Conservation (phyloP, 2,113 vertebrate genomes). For the Artemisiospiza belli region DNA sequence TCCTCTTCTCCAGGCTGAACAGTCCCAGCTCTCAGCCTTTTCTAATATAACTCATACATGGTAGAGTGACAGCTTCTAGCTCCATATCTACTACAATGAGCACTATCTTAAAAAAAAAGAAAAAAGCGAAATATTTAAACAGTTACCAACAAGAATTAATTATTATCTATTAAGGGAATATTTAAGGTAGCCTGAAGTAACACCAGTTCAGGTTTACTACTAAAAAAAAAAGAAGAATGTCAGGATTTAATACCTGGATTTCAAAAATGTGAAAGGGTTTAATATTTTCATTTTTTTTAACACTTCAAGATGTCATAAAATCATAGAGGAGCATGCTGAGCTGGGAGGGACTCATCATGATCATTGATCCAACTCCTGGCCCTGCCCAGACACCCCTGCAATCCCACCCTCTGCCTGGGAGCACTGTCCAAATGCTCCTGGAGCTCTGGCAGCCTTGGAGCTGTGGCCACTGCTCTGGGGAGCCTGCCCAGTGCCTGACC, state of each 20-base stretch:
- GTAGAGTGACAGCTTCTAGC: background rate
- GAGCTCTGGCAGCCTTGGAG: background rate
- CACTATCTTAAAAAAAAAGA: background rate
- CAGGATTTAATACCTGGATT: background rate
- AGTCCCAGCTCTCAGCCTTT: background rate
- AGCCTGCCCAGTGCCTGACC: accelerated
- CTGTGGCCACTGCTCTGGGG: background rate
- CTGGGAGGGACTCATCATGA: background rate
- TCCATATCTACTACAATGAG: background rate
- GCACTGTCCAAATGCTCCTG: background rate
- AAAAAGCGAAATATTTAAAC: background rate
- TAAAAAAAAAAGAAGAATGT: background rate
- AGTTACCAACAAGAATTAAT: background rate
- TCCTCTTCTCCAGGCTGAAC: background rate
- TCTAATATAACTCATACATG: background rate
- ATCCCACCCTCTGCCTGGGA: background rate
- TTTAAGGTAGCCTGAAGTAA: background rate
- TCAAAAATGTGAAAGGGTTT: background rate
- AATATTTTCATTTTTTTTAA: background rate
- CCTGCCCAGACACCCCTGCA: background rate
- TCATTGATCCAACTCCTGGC: background rate
- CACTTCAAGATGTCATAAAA: background rate
- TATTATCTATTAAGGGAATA: background rate
- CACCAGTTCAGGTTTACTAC: background rate
- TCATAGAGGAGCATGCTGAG: background rate